Conservation (phyloP, 1,140 invertebrate species). For the Bombus fervidus region DNA sequence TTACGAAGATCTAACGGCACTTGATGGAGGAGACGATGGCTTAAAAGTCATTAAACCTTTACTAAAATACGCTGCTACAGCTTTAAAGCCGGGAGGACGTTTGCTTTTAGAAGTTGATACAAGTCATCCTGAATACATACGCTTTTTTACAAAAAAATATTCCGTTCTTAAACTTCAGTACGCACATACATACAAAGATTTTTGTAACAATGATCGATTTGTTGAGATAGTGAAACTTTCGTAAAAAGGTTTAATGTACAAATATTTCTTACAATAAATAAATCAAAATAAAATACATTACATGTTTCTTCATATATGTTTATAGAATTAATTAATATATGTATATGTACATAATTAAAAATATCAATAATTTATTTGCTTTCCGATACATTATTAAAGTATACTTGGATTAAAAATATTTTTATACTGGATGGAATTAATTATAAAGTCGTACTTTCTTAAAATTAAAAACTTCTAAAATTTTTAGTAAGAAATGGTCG, state of each 20-base stretch:
- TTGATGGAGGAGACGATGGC: constrained; percentile 86
- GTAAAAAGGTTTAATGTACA: constrained; percentile 17
- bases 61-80: constrained; percentile 81
- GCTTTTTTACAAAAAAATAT: constrained; percentile 81
- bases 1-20: constrained; percentile 85
- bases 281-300: neutral
- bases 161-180: constrained; percentile 78
- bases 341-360: constrained; percentile 25
- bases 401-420: constrained; percentile 24
- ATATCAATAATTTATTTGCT: constrained; percentile 32
- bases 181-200: constrained; percentile 83
- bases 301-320: neutral
- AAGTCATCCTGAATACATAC: constrained; percentile 82
- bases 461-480: neutral
- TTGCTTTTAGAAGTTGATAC: constrained; percentile 85
- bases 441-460: constrained; percentile 6
- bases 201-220: constrained; percentile 84
- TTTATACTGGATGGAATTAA: constrained; percentile 22
- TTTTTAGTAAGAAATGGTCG: neutral
- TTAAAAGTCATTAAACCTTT: constrained; percentile 84
- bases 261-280: neutral
- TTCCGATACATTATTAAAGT: neutral
- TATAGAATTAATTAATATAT: neutral
- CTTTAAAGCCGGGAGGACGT: constrained; percentile 81
- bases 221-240: constrained; percentile 82